Evolutionary conservation across 2,888 invertebrate genomes (phyloP).

Genomic region (Brenthis daphne): DNA sequence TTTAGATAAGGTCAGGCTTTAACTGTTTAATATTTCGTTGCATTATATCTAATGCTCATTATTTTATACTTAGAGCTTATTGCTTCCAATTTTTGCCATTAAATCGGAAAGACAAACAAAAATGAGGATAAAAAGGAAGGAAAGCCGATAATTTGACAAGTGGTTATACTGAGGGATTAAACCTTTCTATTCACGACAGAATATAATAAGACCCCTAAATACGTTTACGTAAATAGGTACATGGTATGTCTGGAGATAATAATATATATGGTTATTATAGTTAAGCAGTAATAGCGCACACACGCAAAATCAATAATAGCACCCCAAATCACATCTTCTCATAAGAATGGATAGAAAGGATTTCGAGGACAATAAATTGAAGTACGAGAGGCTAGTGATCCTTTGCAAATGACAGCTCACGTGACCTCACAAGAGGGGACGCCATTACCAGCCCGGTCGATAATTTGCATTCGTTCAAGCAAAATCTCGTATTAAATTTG

Average conservation of each 20-base stretch:
- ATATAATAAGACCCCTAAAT: no score
- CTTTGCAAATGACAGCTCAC: conserved; percentile 60
- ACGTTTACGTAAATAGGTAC: no score
- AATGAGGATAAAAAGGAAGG: no score
- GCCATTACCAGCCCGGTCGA: conserved; percentile 19
- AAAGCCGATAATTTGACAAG: no score
- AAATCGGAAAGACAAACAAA: no score
- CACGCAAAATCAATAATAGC: no score
- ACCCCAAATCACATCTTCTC: neutral
- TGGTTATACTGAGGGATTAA: no score
- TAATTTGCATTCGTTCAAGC: conserved; percentile 37
- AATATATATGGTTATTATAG: no score
- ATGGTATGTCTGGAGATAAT: no score
- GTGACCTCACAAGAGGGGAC: conserved; percentile 15
- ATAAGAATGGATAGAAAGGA: conserved; percentile 40
- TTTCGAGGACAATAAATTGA: conserved; percentile 63
- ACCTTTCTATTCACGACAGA: no score
- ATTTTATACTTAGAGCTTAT: conserved; percentile 6
- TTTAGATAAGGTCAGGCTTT: conserved; percentile 62
- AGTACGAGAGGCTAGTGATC: conserved; percentile 52
- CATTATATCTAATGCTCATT: conserved; percentile 5
- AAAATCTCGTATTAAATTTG: conserved; percentile 36
- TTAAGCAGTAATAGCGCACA: no score
- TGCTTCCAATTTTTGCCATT: neutral
- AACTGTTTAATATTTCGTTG: conserved; percentile 42